These are phyloP conservation scores for Amphiprion ocellaris DNA, from an alignment of 2,113 vertebrate species.

Conservation along the genomic window DNA sequence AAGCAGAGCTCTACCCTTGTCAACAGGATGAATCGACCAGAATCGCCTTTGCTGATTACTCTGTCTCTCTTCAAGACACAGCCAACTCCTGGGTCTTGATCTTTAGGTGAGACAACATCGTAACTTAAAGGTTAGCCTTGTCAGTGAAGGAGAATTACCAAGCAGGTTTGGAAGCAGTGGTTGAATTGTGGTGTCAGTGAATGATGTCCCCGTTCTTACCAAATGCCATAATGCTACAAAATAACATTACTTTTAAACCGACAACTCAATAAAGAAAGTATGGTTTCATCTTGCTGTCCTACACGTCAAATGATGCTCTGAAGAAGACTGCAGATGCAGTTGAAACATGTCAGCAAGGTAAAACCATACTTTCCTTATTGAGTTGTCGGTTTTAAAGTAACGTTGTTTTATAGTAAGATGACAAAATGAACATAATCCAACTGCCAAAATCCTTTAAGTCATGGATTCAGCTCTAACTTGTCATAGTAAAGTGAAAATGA, in stretches of 20 bases:
- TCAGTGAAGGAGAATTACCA: not conserved
- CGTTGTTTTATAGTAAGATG: no score
- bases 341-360: no score
- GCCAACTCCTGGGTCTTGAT: conserved; percentile 89
- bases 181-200: not conserved
- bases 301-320: no score
- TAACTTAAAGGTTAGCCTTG: conserved; percentile 3
- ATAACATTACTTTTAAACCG: no score
- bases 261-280: no score
- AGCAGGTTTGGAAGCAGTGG: not conserved
- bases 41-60: conserved; percentile 87
- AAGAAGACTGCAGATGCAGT: no score
- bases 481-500: not conserved
- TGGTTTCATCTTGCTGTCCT: no score
- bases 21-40: conserved; percentile 89
- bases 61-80: conserved; percentile 82
- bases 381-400: no score
- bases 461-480: not conserved
- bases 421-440: no score
- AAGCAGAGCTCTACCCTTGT: conserved; percentile 85
- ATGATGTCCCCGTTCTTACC: not conserved
- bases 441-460: not conserved
- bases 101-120: conserved; percentile 87
- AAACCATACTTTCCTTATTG: no score
- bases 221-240: not conserved